Conservation (phyloP, 1,140 invertebrate genomes). For the Planococcus citri region DNA sequence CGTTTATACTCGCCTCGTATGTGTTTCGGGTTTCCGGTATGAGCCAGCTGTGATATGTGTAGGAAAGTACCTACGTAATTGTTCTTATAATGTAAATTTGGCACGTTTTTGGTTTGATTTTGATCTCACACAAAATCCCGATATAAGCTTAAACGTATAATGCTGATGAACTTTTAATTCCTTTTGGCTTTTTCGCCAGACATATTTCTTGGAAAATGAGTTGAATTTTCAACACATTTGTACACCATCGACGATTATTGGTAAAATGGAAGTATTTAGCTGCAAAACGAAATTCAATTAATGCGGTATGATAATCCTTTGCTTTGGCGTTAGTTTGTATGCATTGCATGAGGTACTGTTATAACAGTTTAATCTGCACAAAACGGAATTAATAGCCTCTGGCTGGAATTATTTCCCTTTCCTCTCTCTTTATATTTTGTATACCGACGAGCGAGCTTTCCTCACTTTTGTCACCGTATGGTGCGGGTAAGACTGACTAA, state of each 20-base stretch:
- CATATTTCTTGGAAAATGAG: neutral
- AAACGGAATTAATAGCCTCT: conserved; percentile 20
- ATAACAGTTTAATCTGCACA: conserved; percentile 15
- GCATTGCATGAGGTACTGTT: neutral
- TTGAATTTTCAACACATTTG: neutral
- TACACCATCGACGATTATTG: neutral
- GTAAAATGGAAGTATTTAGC: neutral
- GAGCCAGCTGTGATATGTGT: too few species aligned
- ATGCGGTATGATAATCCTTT: conserved; percentile 6
- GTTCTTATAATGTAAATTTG: too few species aligned
- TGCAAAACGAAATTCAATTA: conserved; percentile 12
- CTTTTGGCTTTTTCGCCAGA: too few species aligned
- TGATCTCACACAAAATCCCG: too few species aligned
- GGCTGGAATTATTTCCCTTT: conserved; percentile 10
- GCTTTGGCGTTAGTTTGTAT: neutral
- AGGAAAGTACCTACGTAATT: too few species aligned
- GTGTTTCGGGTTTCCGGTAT: too few species aligned
- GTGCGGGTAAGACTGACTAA: neutral
- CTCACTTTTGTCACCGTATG: neutral
- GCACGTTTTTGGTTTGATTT: too few species aligned
- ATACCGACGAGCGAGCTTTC: neutral
- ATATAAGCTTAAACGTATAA: too few species aligned
- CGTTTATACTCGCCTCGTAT: too few species aligned
- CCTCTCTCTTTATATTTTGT: neutral
- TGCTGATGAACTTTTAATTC: too few species aligned